phyloP scores from a whole-genome alignment of 1,140 invertebrate genomes.

The Limonius californicus region DNA sequence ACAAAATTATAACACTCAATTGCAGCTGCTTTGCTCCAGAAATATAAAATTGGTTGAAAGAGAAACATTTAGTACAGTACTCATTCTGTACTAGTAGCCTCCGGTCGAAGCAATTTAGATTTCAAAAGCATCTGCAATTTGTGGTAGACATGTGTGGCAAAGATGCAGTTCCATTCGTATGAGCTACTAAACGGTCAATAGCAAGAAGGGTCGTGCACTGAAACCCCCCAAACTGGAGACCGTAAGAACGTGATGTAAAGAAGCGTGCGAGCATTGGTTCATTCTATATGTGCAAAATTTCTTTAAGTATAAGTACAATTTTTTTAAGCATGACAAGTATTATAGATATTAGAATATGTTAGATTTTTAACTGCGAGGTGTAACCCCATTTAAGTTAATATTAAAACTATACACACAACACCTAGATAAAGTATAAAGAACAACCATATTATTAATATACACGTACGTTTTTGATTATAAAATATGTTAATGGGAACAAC shows the following conservation, averaged over 20 bases:
- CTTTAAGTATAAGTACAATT: slow-evolving; percentile 20
- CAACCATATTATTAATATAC: slow-evolving; percentile 35
- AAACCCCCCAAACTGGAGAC: slow-evolving; percentile 22
- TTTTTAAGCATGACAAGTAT: slow-evolving; percentile 24
- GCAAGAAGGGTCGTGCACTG: slow-evolving; percentile 27
- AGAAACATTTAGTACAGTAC: neutral
- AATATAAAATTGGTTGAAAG: neutral
- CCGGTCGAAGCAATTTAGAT: neutral
- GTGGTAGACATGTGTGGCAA: neutral
- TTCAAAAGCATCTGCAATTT: neutral
- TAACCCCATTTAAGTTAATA: slow-evolving; percentile 22
- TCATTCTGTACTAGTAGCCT: neutral
- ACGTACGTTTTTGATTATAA: slow-evolving; percentile 36
- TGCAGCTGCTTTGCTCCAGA: neutral
- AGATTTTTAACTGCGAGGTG: slow-evolving; percentile 19
- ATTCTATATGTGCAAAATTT: slow-evolving; percentile 23
- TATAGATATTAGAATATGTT: slow-evolving; percentile 20
- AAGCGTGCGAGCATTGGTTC: slow-evolving; percentile 13
- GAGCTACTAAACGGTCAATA: slow-evolving; percentile 18
- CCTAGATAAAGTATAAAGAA: slow-evolving; percentile 45
- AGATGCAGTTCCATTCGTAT: slow-evolving; percentile 13
- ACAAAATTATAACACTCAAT: no score
- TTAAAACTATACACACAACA: slow-evolving; percentile 44
- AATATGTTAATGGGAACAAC: slow-evolving; percentile 35
- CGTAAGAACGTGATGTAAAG: slow-evolving; percentile 15